These are phyloP conservation scores for Sycobia sp. DNA, from an alignment of 1,140 invertebrate species.

Conservation along the genomic window DNA sequence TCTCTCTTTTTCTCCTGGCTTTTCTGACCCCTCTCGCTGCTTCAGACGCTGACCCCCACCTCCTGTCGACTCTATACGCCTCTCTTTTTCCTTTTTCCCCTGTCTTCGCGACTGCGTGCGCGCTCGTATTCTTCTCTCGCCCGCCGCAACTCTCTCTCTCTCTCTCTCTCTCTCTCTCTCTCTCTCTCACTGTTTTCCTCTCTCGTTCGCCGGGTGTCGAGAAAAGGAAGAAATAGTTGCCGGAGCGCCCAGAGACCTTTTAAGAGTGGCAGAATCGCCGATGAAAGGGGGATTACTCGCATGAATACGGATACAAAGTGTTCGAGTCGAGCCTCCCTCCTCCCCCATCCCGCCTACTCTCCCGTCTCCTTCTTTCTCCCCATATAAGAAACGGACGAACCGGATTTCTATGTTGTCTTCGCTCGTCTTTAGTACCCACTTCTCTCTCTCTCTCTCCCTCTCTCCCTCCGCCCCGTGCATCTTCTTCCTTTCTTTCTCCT, in stretches of 20 bases:
- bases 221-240: slow-evolving; percentile 31
- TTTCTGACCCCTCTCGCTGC: background rate
- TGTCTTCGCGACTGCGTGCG: too few species aligned
- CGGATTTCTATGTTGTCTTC: slow-evolving; percentile 38
- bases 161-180: background rate
- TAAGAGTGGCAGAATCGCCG: slow-evolving; percentile 33
- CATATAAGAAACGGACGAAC: slow-evolving; percentile 29
- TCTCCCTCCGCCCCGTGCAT: background rate
- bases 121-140: background rate
- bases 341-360: background rate
- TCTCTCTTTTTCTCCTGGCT: background rate
- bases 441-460: slow-evolving; percentile 5
- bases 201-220: slow-evolving; percentile 20
- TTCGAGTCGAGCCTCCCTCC: slow-evolving; percentile 3
- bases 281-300: slow-evolving; percentile 38
- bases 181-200: too few species aligned
- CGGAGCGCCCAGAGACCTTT: slow-evolving; percentile 25
- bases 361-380: background rate
- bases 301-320: slow-evolving; percentile 38
- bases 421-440: slow-evolving; percentile 33
- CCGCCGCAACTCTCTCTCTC: too few species aligned
- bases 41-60: background rate
- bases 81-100: background rate
- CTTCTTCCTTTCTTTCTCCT: slow-evolving; percentile 3
- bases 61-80: background rate